These are phyloP conservation scores for Drosophila tristis DNA, from an alignment of 1,140 invertebrate species.

Conservation along the genomic window DNA sequence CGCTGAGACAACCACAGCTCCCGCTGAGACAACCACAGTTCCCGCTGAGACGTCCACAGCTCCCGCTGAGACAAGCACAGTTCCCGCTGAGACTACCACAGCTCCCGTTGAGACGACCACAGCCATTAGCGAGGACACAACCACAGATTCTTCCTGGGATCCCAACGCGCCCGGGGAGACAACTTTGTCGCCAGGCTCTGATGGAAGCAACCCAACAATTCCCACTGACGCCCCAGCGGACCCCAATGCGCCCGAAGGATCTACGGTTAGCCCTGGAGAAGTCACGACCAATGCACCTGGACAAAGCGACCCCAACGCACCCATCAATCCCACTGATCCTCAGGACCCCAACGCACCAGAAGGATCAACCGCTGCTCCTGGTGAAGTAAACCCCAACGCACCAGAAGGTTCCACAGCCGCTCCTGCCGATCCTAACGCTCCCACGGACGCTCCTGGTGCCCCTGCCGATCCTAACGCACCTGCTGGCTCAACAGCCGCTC, in stretches of 20 bases:
- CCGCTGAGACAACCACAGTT: constrained; percentile 16
- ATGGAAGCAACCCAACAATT: constrained; percentile 13
- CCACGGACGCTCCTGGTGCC: constrained; percentile 2
- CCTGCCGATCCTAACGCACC: constrained; percentile 21
- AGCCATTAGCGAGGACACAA: constrained; percentile 3
- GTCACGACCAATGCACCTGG: constrained; percentile 20
- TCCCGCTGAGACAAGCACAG: constrained; percentile 17
- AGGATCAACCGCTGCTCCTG: neutral
- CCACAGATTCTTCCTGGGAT: constrained; percentile 17
- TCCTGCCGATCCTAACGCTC: constrained; percentile 14
- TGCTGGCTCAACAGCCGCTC: neutral
- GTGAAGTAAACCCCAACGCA: no score
- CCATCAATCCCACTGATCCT: constrained; percentile 15
- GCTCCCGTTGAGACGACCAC: constrained; percentile 20
- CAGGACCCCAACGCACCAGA: constrained; percentile 5
- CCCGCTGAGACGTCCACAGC: constrained; percentile 15
- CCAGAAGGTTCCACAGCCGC: no score
- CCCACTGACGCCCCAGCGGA: constrained; percentile 21
- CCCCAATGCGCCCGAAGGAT: constrained; percentile 32
- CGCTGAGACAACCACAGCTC: constrained; percentile 10
- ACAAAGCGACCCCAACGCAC: constrained; percentile 16
- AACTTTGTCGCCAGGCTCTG: constrained; percentile 18
- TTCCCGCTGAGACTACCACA: constrained; percentile 12
- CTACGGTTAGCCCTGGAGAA: neutral
- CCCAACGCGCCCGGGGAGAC: constrained; percentile 8